A percentile compares a stretch with the other conserved stretches of the same genome.
phyloP scores from a whole-genome alignment of 1,140 invertebrate species.

The Diachasma alloeum region DNA sequence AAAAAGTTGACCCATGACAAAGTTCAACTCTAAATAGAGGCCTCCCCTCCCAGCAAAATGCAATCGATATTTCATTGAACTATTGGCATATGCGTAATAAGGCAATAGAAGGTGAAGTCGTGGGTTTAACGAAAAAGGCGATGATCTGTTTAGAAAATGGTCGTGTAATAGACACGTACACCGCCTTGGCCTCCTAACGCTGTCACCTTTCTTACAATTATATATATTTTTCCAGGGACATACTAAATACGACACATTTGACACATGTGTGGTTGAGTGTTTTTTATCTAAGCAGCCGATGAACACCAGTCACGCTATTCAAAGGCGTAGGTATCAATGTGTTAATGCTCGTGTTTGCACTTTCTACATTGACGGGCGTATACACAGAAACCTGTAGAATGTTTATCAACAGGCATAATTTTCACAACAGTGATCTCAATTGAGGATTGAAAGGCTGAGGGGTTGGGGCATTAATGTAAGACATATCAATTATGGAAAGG shows the following conservation, averaged over 20 bases:
- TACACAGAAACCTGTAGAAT: background rate
- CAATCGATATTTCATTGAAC: too few species aligned
- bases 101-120: background rate
- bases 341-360: background rate
- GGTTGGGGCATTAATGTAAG: background rate
- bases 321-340: background rate
- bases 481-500: background rate
- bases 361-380: background rate
- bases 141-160: background rate
- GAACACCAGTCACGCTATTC: background rate
- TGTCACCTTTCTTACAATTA: background rate
- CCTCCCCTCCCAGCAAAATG: too few species aligned
- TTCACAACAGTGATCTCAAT: background rate
- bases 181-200: constrained; percentile 59
- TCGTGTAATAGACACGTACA: constrained; percentile 29
- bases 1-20: too few species aligned
- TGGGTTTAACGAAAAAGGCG: constrained; percentile 13
- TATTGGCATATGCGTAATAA: background rate
- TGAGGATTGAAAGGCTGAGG: background rate
- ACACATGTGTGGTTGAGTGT: background rate
- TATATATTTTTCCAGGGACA: background rate
- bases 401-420: background rate
- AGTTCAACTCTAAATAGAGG: too few species aligned
- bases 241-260: background rate
- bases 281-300: background rate